Base-by-base conservation (phyloP, 2,797 vertebrate genomes). In the Todus mexicanus region DNA sequence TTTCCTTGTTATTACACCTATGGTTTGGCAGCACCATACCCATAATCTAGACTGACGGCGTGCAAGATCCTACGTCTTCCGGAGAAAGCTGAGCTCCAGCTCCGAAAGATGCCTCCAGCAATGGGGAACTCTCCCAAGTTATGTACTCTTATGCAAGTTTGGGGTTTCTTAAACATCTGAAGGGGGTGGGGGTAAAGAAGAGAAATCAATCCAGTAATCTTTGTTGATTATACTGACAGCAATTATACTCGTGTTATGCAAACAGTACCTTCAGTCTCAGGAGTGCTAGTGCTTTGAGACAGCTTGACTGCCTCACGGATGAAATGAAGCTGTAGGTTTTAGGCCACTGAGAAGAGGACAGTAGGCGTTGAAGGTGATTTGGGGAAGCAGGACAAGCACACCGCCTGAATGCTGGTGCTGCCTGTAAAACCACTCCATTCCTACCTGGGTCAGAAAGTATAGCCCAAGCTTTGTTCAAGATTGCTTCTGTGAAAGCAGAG, bases 91-190 rank as follows among this genome's bases (percentile, higher is more conserved):
- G 4, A 87, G 69, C 90, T 73, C 81, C 64, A 72, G 73, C 82
- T 76, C 84, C 35, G 25, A 77, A 84, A 57, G 50, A 61, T 31
- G 89, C 84, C 92, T 96, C 90, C 90, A 94, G 94, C 94, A 90
- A 89, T 2, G 43, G 51, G 87, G 89, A 96, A 96, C 79, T 70
- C 84, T 89, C 91, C 76, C 90, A 95, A 94, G 66, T 78, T 70
- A 90, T 19, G 12, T 35, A 85, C 65, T 89, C 92, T 92, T 81
- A 86, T 57, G 73, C 79, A 96, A 94, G 83, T 93, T 78, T 95
- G 82, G 87, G 96, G 85, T 87, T 96, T 96, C 85, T 96, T 48
- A 92, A 91, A 89, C 79, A 92, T 91, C 82, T 93, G 59, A 80
- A 83, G 68, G 29, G 17, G 16, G 5, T 2, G 3, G 12, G 27